Base-by-base conservation (phyloP, 92 coral and sea anemone genomes). In the Bergia puertoricense region DNA sequence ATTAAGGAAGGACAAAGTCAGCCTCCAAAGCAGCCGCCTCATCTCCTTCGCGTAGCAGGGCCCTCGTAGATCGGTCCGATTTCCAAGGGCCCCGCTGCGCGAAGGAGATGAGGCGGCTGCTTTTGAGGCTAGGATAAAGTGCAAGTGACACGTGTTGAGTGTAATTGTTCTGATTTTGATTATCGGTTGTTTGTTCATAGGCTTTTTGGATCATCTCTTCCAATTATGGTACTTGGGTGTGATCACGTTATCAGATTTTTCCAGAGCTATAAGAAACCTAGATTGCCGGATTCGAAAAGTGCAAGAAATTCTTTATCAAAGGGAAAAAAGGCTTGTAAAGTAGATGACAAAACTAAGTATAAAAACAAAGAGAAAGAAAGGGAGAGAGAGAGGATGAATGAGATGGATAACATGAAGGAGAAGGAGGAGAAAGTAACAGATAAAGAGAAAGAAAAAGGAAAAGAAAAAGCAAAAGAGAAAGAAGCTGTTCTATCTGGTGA, bases 221-320 rank as follows among this genome's bases (percentile, higher is more conserved):
- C 98, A n/a, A 85, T 80, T 62, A 93, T 94, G 90, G 98, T 94
- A 3, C 95, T 91, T 77, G 95, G 98, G 50, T 94, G 98, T 82
- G 98, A 94, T 45, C 98, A 94, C 77, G 95, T 94, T 13, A 81
- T 92, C 51, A 93, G 88, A 69, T 94, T 94, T 81, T 94, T 94
- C 66, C 95, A 94, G 81, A 74, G 89, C 78, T 71, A 88, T 18
- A 81, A 80, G 67, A 91, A 91, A 79, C 78, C 93, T n/a, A 69
- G 73, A 80, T 42, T 77, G n/a, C 83, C 73, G 77, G 67, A 85
- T 51, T 78, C 89, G 67, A 89, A 71, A 22, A 84, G 78, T 84
- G 39, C 45, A 84, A 36, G 46, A 88, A 77, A n/a, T 65, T 72
- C 81, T 40, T 41, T 77, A 1, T 18, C 81, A 15, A 88, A 88